phyloP scores from a whole-genome alignment of 2,888 invertebrate genomes.

The Thera obeliscata region DNA sequence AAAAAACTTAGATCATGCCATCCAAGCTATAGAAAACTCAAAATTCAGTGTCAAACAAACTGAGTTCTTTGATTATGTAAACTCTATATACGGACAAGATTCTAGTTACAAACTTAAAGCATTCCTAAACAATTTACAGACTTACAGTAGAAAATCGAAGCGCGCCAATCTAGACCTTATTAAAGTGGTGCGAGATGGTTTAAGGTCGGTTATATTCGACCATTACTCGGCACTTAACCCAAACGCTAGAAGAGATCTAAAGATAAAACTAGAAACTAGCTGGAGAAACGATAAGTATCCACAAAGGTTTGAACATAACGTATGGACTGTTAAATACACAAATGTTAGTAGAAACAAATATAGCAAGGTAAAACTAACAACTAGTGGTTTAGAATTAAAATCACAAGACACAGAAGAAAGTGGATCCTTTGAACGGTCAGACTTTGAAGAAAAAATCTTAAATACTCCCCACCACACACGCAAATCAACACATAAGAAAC shows the following conservation, averaged over 20 bases:
- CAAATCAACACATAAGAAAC: neutral
- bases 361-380: neutral
- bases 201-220: constrained; percentile 55
- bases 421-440: constrained; percentile 11
- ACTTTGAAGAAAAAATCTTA: constrained; percentile 3
- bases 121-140: constrained; percentile 48
- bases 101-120: constrained; percentile 41
- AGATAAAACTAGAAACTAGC: constrained; percentile 40
- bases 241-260: constrained; percentile 46
- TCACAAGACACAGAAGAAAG: neutral
- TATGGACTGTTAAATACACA: constrained; percentile 25
- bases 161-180: constrained; percentile 43
- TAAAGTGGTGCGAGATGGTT: constrained; percentile 44
- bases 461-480: neutral
- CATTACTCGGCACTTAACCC: constrained; percentile 51
- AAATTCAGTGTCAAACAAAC: constrained; percentile 33
- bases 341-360: constrained; percentile 1
- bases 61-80: constrained; percentile 48
- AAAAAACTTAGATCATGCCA: constrained; percentile 37
- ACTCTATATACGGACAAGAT: constrained; percentile 53
- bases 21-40: constrained; percentile 34
- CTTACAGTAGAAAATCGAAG: constrained; percentile 45
- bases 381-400: neutral
- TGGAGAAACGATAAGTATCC: constrained; percentile 36
- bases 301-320: constrained; percentile 5